Conservation (phyloP, 2,113 vertebrate species). For the Ictalurus furcatus region DNA sequence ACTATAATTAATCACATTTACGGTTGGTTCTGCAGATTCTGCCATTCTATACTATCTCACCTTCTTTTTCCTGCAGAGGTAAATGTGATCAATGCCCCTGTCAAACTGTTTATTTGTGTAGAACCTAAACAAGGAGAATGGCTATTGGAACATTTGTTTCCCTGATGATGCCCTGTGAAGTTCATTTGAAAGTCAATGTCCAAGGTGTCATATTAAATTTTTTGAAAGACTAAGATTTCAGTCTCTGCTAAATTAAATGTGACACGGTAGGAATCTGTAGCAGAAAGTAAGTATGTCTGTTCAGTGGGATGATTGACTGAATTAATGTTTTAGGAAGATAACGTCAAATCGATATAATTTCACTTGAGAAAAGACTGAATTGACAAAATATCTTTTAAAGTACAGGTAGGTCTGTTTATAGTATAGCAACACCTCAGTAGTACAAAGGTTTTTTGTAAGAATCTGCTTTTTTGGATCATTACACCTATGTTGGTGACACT, state of each 20-base stretch:
- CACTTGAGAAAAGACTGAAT: neutral
- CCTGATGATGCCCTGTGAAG: slow-evolving; percentile 42
- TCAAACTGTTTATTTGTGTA: slow-evolving; percentile 69
- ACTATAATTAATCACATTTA: slow-evolving; percentile 76
- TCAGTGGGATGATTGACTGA: neutral
- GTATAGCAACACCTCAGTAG: neutral
- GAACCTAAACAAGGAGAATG: slow-evolving; percentile 58
- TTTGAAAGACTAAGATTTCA: neutral
- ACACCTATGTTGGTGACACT: neutral
- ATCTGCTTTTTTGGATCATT: neutral
- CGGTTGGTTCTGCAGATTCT: slow-evolving; percentile 55
- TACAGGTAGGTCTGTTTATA: neutral
- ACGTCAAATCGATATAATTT: neutral
- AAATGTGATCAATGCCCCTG: slow-evolving; percentile 68
- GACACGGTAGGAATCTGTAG: neutral
- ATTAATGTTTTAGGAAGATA: neutral
- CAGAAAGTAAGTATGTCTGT: neutral
- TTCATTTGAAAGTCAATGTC: slow-evolving; percentile 27
- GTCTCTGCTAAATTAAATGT: neutral
- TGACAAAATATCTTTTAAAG: neutral
- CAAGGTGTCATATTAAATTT: neutral
- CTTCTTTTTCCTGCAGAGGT: slow-evolving; percentile 56
- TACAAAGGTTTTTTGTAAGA: neutral
- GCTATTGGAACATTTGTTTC: slow-evolving; percentile 55
- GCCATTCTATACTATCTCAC: slow-evolving; percentile 34